These are phyloP conservation scores for Platerodrilus igneus DNA, from an alignment of 2,888 invertebrate species.

Conservation along the genomic window DNA sequence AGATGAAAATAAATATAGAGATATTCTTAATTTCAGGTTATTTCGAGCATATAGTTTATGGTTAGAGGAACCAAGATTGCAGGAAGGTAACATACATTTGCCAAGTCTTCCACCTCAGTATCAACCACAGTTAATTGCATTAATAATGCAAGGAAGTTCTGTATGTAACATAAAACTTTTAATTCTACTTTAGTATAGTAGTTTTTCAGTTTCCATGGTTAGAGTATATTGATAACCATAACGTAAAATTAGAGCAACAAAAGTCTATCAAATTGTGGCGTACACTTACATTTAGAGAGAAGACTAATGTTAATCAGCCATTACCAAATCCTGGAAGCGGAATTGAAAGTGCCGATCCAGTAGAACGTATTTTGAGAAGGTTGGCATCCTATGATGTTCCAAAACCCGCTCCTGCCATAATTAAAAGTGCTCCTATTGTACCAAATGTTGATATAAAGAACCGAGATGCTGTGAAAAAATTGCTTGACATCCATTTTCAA, in stretches of 20 bases:
- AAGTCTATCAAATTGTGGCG: constrained; percentile 55
- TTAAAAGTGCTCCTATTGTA: constrained; percentile 44
- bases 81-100: constrained; percentile 61
- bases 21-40: constrained; percentile 45
- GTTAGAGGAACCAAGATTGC: constrained; percentile 74
- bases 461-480: constrained; percentile 38
- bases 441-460: constrained; percentile 36
- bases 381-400: constrained; percentile 63
- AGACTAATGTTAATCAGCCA: constrained; percentile 41
- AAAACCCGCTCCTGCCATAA: constrained; percentile 52
- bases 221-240: constrained; percentile 59
- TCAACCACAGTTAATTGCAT: constrained; percentile 58
- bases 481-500: constrained; percentile 44
- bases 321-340: constrained; percentile 38
- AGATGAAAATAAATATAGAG: too few relatives aligned
- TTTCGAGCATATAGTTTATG: constrained; percentile 65
- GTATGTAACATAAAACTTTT: constrained; percentile 41
- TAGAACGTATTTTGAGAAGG: constrained; percentile 55
- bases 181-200: not conserved
- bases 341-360: constrained; percentile 48
- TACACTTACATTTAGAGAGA: constrained; percentile 50
- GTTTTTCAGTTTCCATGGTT: constrained; percentile 57
- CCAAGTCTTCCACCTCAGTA: constrained; percentile 71
- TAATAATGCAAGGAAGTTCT: constrained; percentile 57
- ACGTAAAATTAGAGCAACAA: constrained; percentile 53